Base-by-base conservation (phyloP, 30 jellyfish, hydroid and myxozoan genomes). In the Aurelia sp. region DNA sequence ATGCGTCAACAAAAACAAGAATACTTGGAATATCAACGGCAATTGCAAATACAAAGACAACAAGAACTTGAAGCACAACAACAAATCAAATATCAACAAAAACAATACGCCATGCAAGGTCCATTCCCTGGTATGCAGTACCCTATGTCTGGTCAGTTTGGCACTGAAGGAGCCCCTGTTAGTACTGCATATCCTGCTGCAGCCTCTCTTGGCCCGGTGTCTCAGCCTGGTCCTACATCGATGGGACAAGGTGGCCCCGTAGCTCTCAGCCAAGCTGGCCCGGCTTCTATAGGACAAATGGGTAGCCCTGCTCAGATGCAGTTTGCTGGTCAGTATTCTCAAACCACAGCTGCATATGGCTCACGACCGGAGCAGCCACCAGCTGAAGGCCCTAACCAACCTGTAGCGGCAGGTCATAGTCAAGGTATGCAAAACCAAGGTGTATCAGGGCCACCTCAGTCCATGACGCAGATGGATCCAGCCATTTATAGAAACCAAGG, bases 1-100 rank as follows among this genome's bases (percentile, higher is more conserved):
- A 94, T 94, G 99, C 94, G 99, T 0, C 99, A 94, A 83, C 99
- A 94, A 59, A 94, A 94, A 78, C 99, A 94, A 71, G 99, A 94
- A 66, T 94, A 94, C 68, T 85, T 94, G 21, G 99, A 94, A 62
- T 94, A 94, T 60, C 99, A 94, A 78, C 97, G 88, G 55, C 97
- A 83, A 62, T 67, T 94, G 79, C 99, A 94, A 76, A 76, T 94
- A 10, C 99, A 94, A 70, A 84, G 99, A 18, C 99, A 94, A 61
- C 97, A 89, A 58, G 99, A 88, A 48, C 74, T 94, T 5, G 99
- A 94, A 33, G 89, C 78, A 31, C 96, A 94, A 18, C 99, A 94
- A 71, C 99, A 85, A 50, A 27, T 76, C 8, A 94, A 94, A 79
- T 50, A 66, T 6, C 96, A 84, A 57, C 97, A 94, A 58, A 89